phyloP scores from a whole-genome alignment of 1,140 invertebrate species.

The Drosophila malerkotliana region DNA sequence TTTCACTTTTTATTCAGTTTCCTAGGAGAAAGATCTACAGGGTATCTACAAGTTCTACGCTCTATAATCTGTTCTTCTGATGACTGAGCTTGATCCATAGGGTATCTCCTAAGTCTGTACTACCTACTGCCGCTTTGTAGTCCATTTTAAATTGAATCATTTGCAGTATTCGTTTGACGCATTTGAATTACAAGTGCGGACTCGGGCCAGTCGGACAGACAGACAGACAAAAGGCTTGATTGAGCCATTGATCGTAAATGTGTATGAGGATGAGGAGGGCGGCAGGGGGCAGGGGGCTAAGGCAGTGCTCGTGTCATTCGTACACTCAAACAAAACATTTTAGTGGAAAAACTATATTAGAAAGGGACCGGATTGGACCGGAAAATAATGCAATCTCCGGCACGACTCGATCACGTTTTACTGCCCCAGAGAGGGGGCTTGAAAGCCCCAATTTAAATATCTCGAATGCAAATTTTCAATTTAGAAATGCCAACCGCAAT shows the following conservation, averaged over 20 bases:
- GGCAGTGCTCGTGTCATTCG: neutral
- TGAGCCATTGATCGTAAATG: constrained; percentile 37
- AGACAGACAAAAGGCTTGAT: constrained; percentile 25
- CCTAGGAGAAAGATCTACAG: no score
- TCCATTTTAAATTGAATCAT: constrained; percentile 52
- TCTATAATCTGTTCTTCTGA: no score
- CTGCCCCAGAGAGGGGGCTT: constrained; percentile 10
- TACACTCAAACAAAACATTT: no score
- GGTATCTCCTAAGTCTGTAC: neutral
- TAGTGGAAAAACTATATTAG: no score
- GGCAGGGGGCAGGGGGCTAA: neutral
- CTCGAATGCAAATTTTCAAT: constrained; percentile 58
- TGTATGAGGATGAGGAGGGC: neutral
- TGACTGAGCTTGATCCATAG: neutral
- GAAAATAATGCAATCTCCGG: constrained; percentile 16
- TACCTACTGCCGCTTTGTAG: constrained; percentile 14
- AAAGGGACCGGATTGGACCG: neutral
- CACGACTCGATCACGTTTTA: constrained; percentile 56
- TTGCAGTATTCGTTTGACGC: constrained; percentile 61
- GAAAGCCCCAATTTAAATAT: constrained; percentile 67
- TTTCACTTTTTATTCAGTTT: no score
- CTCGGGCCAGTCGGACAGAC: neutral
- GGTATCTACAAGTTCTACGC: no score
- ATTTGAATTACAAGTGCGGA: constrained; percentile 48
- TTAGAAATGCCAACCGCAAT: constrained; percentile 31